Base-by-base conservation (phyloP, 2,113 vertebrate species). In the Lophura nycthemera region DNA sequence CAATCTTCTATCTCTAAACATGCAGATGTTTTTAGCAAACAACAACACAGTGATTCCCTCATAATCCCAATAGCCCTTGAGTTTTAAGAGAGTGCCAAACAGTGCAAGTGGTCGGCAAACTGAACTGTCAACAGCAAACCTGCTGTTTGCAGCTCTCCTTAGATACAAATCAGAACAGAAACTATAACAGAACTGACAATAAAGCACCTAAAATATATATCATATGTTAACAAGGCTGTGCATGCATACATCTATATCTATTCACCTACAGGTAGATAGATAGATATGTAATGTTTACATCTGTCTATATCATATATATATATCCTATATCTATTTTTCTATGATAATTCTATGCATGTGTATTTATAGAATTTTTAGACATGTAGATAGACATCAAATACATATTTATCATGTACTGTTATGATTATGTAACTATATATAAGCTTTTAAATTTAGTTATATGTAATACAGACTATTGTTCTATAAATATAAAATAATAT, bases 21-120 rank as follows among this genome's bases (percentile, higher is more conserved):
- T 6, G 21, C 72, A 94, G 60, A 93, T 90, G 88, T 86, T 89
- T 45, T 70, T 76, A 80, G 80, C 94, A 91, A 90, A 93, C 11
- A 88, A 48, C 1, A 89, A 59, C 60, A 74, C 0, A 85, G 50
- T 3, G 0, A 77, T 86, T 86, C 87, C 72, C 64, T 86, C 47
- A 56, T 57, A 77, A 76, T 89, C 67, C 81, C 59, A 87, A 6
- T 11, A 81, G 69, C 59, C 29, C 75, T 76, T 83, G 50, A 86
- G 60, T 76, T 54, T 77, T 36, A 77, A 63, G 11, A 50, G 61
- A 86, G 75, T 25, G 83, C 52, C 86, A 94, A 61, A 91, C 27
- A 89, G 87, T 79, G 83, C 57, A 90, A 95, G 66, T 78, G 59
- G 32, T 75, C 78, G 65, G 47, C 40, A 89, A 50, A 69, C 0